Percentiles rank a stretch among this genome's conserved stretches.
Evolutionary conservation across 2,113 vertebrate genomes (phyloP).

Genomic region (Sebastes schlegelii): DNA sequence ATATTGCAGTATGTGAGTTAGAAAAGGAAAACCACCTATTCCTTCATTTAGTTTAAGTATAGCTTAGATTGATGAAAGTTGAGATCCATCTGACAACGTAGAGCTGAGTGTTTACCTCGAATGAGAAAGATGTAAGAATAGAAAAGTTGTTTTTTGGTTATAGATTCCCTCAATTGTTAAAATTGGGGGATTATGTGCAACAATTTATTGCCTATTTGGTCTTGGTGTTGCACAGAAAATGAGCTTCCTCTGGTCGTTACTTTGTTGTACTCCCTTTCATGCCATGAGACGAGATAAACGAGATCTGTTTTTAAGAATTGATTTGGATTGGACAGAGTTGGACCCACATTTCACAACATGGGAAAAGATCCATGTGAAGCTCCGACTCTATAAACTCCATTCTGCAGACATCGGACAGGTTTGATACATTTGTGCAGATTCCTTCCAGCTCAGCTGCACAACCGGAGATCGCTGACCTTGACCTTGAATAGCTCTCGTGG

Average conservation of each 20-base stretch:
- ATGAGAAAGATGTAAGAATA: neutral
- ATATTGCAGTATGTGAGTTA: neutral
- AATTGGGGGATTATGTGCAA: neutral
- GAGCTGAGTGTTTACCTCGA: neutral
- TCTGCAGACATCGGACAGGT: constrained; percentile 5
- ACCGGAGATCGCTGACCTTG: constrained; percentile 52
- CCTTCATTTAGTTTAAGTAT: too few relatives aligned
- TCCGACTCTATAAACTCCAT: neutral
- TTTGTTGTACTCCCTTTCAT: neutral
- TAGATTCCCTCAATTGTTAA: neutral
- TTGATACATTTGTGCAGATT: constrained; percentile 42
- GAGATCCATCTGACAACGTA: neutral
- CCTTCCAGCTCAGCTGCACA: constrained; percentile 18
- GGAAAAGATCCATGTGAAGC: neutral
- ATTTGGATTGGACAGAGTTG: neutral
- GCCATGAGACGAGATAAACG: neutral
- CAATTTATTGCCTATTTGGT: neutral
- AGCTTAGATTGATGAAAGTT: too few relatives aligned
- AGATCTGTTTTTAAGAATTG: neutral
- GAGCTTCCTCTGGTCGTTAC: too few relatives aligned
- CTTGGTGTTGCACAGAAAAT: neutral
- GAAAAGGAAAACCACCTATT: too few relatives aligned
- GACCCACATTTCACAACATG: neutral
- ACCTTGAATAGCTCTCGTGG: constrained; percentile 40
- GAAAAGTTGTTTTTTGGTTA: neutral